Evolutionary conservation across 2,888 invertebrate species (phyloP).

Genomic region (Nudaria mundana): DNA sequence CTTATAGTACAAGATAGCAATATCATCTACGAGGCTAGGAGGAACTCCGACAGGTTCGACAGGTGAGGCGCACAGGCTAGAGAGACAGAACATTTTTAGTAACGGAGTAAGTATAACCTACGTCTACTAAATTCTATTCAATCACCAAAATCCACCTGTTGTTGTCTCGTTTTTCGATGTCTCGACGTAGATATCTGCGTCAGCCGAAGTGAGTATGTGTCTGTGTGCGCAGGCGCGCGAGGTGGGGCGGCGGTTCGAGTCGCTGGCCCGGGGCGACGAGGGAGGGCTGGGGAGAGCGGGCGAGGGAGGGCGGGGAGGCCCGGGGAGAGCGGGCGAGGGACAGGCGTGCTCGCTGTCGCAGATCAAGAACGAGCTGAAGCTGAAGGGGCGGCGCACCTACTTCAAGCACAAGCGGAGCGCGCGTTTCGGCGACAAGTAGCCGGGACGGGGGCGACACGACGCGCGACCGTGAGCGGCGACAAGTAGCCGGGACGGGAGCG

Average conservation of each 20-base stretch:
- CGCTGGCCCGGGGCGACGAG: conserved; percentile 6
- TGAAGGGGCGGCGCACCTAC: conserved; percentile 19
- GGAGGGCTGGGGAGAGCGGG: neutral
- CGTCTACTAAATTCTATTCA: no score
- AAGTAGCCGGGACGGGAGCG: no score
- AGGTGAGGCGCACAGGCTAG: neutral
- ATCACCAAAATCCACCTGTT: no score
- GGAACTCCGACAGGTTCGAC: neutral
- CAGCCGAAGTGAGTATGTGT: neutral
- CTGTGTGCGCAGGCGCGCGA: conserved; percentile 14
- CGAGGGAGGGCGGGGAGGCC: neutral
- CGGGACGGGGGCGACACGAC: no score
- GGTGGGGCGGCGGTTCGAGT: conserved; percentile 23
- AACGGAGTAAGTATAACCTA: no score
- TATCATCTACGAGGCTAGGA: no score
- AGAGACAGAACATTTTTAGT: no score
- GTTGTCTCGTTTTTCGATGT: no score
- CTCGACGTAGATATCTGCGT: no score
- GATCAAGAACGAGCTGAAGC: conserved; percentile 23
- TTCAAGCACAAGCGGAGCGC: conserved; percentile 27
- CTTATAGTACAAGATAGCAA: neutral
- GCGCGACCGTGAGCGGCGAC: no score
- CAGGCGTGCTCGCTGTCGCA: conserved; percentile 23
- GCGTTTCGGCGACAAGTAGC: neutral
- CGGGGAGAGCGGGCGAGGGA: neutral